Conservation (phyloP, 2,888 invertebrate species). For the Catocala fraxini region DNA sequence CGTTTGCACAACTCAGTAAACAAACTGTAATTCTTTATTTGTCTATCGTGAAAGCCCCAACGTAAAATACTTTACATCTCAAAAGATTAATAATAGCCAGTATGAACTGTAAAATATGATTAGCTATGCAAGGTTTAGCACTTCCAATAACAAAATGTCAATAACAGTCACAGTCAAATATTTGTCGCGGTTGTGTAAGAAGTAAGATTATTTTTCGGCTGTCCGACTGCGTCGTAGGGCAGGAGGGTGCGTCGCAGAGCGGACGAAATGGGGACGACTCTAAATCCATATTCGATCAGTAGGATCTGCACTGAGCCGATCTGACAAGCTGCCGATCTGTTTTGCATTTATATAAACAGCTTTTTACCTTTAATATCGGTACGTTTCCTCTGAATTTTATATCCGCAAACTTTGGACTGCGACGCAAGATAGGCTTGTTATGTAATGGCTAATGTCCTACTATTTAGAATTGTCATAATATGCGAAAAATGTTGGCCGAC, state of each 20-base stretch:
- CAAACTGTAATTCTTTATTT: no score
- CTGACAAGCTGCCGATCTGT: slow-evolving; percentile 86
- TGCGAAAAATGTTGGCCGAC: slow-evolving; percentile 35
- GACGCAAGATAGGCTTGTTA: slow-evolving; percentile 16
- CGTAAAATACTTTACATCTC: no score
- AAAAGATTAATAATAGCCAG: no score
- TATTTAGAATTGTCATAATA: slow-evolving; percentile 35
- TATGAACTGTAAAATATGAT: not conserved
- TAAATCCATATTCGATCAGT: slow-evolving; percentile 87
- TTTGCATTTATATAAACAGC: slow-evolving; percentile 88
- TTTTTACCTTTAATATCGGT: slow-evolving; percentile 77
- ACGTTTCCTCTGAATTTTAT: slow-evolving; percentile 61
- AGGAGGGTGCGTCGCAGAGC: slow-evolving; percentile 72
- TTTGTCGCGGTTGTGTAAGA: slow-evolving; percentile 59
- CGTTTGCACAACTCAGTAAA: no score
- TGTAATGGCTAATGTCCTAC: slow-evolving; percentile 22
- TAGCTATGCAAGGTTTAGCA: not conserved
- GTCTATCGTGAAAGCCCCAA: no score
- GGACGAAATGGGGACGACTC: slow-evolving; percentile 78
- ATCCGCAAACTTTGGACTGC: slow-evolving; percentile 28
- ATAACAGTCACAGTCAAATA: slow-evolving; percentile 45
- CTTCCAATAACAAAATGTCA: slow-evolving; percentile 30
- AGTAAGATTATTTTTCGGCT: slow-evolving; percentile 81
- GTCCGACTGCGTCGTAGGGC: slow-evolving; percentile 79
- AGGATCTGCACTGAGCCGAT: slow-evolving; percentile 83